Conservation (phyloP, 2,888 invertebrate genomes). For the Galeruca laticollis region DNA sequence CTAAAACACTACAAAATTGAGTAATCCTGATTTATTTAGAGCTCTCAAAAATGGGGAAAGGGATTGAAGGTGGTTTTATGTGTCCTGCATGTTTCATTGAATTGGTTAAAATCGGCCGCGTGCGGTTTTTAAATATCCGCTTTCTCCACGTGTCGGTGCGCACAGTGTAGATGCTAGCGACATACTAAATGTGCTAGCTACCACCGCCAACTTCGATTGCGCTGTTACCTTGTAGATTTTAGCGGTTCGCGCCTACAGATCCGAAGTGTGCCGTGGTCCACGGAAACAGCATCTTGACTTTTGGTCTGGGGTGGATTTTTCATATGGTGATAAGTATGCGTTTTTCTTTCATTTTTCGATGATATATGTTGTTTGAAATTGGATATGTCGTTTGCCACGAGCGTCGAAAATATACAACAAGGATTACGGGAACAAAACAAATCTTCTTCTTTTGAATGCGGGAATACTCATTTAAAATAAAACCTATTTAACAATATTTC, state of each 20-base stretch:
- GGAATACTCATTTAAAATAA: too few relatives aligned
- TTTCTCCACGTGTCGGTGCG: conserved; percentile 31
- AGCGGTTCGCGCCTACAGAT: conserved; percentile 49
- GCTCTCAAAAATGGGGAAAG: not conserved
- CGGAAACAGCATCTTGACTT: conserved; percentile 40
- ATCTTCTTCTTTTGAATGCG: not conserved
- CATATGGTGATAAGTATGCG: conserved; percentile 19
- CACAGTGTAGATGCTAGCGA: conserved; percentile 51
- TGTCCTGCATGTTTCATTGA: conserved; percentile 23
- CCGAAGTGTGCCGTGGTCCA: conserved; percentile 35
- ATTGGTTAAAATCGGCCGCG: conserved; percentile 7
- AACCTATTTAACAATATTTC: too few relatives aligned
- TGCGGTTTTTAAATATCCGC: conserved; percentile 19
- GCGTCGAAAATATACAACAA: not conserved
- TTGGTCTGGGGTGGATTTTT: conserved; percentile 28
- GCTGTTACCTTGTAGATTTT: conserved; percentile 56
- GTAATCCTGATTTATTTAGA: conserved; percentile 5
- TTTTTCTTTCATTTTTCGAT: conserved; percentile 14
- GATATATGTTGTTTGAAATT: conserved; percentile 8
- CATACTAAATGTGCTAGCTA: conserved; percentile 53
- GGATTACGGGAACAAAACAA: not conserved
- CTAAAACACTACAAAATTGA: not conserved
- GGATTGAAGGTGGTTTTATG: conserved; percentile 3
- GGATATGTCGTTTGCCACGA: conserved; percentile 3
- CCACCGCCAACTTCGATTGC: conserved; percentile 53